A percentile compares a stretch with the other conserved stretches of the same genome.
Evolutionary conservation across 2,113 vertebrate genomes (phyloP).

Genomic region (Pseudorhombus dupliciocellatus): DNA sequence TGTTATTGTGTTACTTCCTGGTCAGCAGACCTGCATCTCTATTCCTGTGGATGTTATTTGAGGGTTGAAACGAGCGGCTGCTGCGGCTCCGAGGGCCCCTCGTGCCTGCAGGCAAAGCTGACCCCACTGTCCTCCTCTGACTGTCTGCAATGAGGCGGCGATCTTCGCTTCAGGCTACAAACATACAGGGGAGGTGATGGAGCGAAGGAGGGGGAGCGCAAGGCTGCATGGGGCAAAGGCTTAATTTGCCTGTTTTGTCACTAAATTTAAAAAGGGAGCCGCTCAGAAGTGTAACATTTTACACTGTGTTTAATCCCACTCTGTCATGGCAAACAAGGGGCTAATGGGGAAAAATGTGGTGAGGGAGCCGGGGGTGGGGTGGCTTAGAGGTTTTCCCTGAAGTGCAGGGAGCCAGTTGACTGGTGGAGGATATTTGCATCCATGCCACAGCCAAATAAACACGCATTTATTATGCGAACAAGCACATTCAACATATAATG

Average conservation of each 20-base stretch:
- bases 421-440: slow-evolving; percentile 30
- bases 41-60: slow-evolving; percentile 49
- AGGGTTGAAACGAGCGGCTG: slow-evolving; percentile 49
- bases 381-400: slow-evolving; percentile 37
- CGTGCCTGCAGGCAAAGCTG: slow-evolving; percentile 73
- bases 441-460: slow-evolving; percentile 6
- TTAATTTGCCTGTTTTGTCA: slow-evolving; percentile 76
- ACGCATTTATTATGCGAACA: neutral
- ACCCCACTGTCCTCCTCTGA: slow-evolving; percentile 62
- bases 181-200: slow-evolving; percentile 37
- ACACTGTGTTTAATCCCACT: slow-evolving; percentile 73
- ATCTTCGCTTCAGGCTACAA: slow-evolving; percentile 75
- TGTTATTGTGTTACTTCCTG: slow-evolving; percentile 69
- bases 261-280: slow-evolving; percentile 61
- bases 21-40: slow-evolving; percentile 56
- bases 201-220: slow-evolving; percentile 13
- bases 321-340: slow-evolving; percentile 67
- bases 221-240: slow-evolving; percentile 64
- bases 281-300: slow-evolving; percentile 64
- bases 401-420: slow-evolving; percentile 26
- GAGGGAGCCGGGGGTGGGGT: slow-evolving; percentile 15
- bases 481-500: neutral
- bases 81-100: slow-evolving; percentile 46
- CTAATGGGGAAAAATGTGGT: slow-evolving; percentile 63
- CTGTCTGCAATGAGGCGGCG: slow-evolving; percentile 63